A percentile compares a stretch with the other conserved stretches of the same genome.
Evolutionary conservation across 2,888 invertebrate genomes (phyloP).

Genomic region (Aproaerema taeniolella): DNA sequence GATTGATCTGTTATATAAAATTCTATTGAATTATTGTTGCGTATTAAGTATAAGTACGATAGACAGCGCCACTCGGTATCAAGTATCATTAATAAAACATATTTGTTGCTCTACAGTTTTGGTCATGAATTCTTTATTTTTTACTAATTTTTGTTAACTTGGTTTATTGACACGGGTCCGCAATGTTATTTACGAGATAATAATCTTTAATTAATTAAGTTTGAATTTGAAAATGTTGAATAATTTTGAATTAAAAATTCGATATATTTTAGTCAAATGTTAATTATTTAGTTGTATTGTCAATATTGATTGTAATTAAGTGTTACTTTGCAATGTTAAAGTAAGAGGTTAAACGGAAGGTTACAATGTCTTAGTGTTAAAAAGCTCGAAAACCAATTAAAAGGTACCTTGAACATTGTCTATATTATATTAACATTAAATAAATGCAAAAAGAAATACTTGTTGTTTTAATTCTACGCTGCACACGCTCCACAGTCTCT

Average conservation of each 20-base stretch:
- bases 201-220: conserved; percentile 63
- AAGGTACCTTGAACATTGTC: conserved; percentile 78
- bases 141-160: conserved; percentile 67
- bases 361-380: conserved; percentile 72
- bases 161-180: conserved; percentile 74
- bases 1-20: conserved; percentile 76
- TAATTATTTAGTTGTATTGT: conserved; percentile 61
- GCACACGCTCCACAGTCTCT: too few species aligned
- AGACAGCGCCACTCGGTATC: conserved; percentile 32
- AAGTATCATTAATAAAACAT: too few species aligned
- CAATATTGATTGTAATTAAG: conserved; percentile 61
- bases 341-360: conserved; percentile 63
- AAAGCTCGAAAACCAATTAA: conserved; percentile 75
- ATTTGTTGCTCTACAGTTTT: conserved; percentile 55
- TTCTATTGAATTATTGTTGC: conserved; percentile 77
- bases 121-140: conserved; percentile 57
- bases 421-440: conserved; percentile 78
- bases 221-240: conserved; percentile 56
- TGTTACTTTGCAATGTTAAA: conserved; percentile 72
- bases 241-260: conserved; percentile 65
- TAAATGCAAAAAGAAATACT: conserved; percentile 60
- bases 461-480: conserved; percentile 31
- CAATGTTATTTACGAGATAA: conserved; percentile 67
- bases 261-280: conserved; percentile 72
- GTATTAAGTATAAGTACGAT: conserved; percentile 66